Evolutionary conservation across 92 coral and sea anemone species (phyloP).

Genomic region (Micromussa lordhowensis): DNA sequence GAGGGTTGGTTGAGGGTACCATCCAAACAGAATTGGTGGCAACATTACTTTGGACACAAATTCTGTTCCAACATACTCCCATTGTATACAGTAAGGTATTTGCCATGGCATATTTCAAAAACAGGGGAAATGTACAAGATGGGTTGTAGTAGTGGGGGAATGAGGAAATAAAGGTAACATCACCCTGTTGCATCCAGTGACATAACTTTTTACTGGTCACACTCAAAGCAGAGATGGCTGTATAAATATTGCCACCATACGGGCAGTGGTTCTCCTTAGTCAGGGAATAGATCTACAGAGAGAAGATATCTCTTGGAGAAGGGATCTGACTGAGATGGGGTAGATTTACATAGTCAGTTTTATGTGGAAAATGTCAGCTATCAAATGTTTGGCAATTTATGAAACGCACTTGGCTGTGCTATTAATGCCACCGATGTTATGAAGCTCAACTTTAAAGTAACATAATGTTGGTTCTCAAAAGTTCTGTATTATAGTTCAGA

Average conservation of each 20-base stretch:
- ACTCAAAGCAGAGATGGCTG: neutral
- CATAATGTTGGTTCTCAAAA: neutral
- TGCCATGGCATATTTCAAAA: too few relatives aligned
- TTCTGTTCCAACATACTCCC: too few relatives aligned
- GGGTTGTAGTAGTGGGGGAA: too few relatives aligned
- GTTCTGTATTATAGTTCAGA: constrained; percentile 8
- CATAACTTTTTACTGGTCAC: neutral
- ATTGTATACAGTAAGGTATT: too few relatives aligned
- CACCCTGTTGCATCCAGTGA: too few relatives aligned
- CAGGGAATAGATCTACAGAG: too few relatives aligned
- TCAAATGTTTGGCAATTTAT: neutral
- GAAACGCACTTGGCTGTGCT: constrained; percentile 8
- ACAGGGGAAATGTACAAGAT: too few relatives aligned
- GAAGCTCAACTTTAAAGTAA: neutral
- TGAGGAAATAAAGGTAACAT: too few relatives aligned
- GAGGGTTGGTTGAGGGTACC: neutral
- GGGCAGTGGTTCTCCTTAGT: too few relatives aligned
- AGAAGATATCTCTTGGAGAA: too few relatives aligned
- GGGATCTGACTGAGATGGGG: neutral
- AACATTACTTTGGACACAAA: neutral
- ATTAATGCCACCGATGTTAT: neutral
- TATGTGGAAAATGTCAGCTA: neutral
- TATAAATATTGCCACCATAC: neutral
- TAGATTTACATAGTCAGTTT: neutral
- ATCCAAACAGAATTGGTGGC: neutral